Evolutionary conservation across 2,113 vertebrate genomes (phyloP).

Genomic region (Pogona vitticeps): DNA sequence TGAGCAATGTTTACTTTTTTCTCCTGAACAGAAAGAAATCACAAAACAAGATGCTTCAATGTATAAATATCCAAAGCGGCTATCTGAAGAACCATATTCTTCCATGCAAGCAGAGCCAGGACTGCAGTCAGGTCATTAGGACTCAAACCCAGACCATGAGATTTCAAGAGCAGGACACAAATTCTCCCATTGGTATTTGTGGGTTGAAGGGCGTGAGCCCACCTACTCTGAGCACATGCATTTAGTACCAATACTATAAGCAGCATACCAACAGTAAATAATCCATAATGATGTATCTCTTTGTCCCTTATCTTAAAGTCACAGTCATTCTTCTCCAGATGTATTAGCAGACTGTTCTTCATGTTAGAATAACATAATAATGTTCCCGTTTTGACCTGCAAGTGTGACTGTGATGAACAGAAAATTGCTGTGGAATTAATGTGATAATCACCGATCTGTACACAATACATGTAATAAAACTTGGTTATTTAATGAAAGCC

Average conservation of each 20-base stretch:
- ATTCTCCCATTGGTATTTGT: no score
- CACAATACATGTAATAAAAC: not conserved
- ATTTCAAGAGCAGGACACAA: no score
- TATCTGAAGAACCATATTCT: no score
- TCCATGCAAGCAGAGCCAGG: no score
- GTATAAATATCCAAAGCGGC: not conserved
- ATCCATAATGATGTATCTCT: not conserved
- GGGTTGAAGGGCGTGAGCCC: no score
- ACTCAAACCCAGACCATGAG: no score
- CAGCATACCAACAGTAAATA: rapidly evolving
- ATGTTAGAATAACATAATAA: not conserved
- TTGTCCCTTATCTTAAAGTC: conserved; percentile 44
- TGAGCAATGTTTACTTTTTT: not conserved
- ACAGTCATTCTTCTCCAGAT: conserved; percentile 57
- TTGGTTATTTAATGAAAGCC: not conserved
- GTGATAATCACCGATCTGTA: no score
- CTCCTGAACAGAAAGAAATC: no score
- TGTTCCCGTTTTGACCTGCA: no score
- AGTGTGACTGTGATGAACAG: no score
- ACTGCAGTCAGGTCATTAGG: no score
- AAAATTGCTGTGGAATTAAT: no score
- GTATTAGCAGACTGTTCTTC: conserved; percentile 69
- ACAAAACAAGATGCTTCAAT: conserved; percentile 5
- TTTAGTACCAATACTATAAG: not conserved
- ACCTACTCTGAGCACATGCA: not conserved